phyloP scores from a whole-genome alignment of 2,888 invertebrate genomes.

The Brachynemurus nebulosus region DNA sequence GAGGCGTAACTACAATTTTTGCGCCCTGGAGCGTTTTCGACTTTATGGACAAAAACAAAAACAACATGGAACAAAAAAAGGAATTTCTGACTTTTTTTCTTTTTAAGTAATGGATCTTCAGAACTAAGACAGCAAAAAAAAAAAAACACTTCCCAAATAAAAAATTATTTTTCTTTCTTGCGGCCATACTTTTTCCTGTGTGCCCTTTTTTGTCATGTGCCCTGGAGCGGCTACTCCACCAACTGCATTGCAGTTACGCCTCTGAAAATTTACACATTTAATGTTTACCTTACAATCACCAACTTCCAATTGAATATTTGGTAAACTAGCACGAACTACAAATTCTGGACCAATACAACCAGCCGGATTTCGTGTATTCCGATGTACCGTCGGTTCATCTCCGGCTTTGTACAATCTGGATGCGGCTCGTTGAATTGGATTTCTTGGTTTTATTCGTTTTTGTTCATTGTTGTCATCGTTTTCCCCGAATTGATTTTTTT shows the following conservation, averaged over 20 bases:
- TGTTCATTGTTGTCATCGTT: background rate
- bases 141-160: background rate
- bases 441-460: conserved; percentile 27
- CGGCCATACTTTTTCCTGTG: too few relatives aligned
- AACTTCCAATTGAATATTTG: conserved; percentile 45
- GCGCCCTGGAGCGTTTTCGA: too few relatives aligned
- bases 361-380: conserved; percentile 12
- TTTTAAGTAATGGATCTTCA: too few relatives aligned
- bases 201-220: too few relatives aligned
- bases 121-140: too few relatives aligned
- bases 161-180: conserved; percentile 2
- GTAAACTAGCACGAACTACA: conserved; percentile 53
- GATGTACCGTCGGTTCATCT: conserved; percentile 24
- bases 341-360: conserved; percentile 54
- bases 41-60: too few relatives aligned
- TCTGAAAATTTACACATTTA: too few relatives aligned
- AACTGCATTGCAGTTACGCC: too few relatives aligned
- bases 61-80: too few relatives aligned
- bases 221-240: too few relatives aligned
- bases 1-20: too few relatives aligned
- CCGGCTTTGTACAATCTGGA: conserved; percentile 53
- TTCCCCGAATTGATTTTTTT: background rate
- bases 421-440: conserved; percentile 58
- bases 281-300: conserved; percentile 39
- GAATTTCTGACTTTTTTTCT: too few relatives aligned